A percentile compares a stretch with the other conserved stretches of the same genome.
These are phyloP conservation scores for Cynoglossus semilaevis DNA, from an alignment of 2,113 vertebrate species.

Conservation along the genomic window DNA sequence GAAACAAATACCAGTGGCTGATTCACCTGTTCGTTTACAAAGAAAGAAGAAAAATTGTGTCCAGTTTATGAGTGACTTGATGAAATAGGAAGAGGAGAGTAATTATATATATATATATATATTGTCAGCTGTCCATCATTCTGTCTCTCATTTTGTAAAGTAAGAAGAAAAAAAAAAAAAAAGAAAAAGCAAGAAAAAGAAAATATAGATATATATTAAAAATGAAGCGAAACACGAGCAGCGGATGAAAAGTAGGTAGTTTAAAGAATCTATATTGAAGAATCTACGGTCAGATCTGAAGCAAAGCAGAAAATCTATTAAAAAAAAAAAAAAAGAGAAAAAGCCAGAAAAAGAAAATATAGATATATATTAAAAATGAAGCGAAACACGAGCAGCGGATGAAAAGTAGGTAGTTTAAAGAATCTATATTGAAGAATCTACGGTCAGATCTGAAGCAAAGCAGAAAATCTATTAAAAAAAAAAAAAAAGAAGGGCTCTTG, in stretches of 20 bases:
- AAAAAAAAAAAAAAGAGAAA: conserved; percentile 36
- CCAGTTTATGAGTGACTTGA: conserved; percentile 60
- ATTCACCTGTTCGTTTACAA: conserved; percentile 71
- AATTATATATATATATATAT: conserved; percentile 76
- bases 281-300: conserved; percentile 53
- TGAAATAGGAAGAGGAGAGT: conserved; percentile 69
- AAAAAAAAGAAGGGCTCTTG: conserved; percentile 50
- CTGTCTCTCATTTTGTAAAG: conserved; percentile 83
- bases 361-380: conserved; percentile 76
- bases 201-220: conserved; percentile 80
- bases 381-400: conserved; percentile 62
- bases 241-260: conserved; percentile 64
- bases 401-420: conserved; percentile 59
- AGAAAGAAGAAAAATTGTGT: conserved; percentile 69
- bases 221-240: conserved; percentile 56
- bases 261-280: conserved; percentile 66
- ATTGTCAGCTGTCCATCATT: conserved; percentile 81
- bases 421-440: conserved; percentile 69
- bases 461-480: conserved; percentile 50
- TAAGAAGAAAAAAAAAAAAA: conserved; percentile 73
- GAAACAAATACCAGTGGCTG: conserved; percentile 56
- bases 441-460: conserved; percentile 42
- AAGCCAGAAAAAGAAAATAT: conserved; percentile 73
- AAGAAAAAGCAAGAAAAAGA: conserved; percentile 67
- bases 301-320: conserved; percentile 48